These are phyloP conservation scores for Clarias magur DNA, from an alignment of 2,113 vertebrate species.

Conservation along the genomic window DNA sequence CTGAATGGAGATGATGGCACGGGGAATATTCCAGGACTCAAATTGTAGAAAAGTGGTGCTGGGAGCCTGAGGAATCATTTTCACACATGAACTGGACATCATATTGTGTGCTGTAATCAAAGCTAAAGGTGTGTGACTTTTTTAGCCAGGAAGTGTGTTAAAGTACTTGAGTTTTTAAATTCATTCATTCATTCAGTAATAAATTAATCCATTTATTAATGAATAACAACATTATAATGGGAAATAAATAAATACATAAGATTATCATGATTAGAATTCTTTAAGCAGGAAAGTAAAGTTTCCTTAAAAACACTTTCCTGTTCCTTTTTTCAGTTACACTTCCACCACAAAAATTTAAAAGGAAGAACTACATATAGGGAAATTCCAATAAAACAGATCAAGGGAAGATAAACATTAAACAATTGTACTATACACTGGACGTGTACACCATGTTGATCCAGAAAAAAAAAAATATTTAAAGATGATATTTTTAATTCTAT, in stretches of 20 bases:
- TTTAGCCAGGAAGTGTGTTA: too few species aligned
- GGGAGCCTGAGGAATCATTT: too few species aligned
- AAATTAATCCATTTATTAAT: too few species aligned
- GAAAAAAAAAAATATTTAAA: not conserved
- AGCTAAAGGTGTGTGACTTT: too few species aligned
- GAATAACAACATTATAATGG: too few species aligned
- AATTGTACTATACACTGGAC: not conserved
- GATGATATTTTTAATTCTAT: not conserved
- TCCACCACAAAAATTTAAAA: not conserved
- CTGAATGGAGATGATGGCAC: too few species aligned
- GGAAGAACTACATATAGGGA: not conserved
- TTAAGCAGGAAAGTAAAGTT: not conserved
- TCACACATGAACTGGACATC: too few species aligned
- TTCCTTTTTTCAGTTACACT: not conserved
- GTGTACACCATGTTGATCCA: not conserved
- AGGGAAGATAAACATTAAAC: not conserved
- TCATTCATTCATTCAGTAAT: too few species aligned
- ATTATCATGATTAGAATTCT: not conserved
- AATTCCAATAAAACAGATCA: not conserved
- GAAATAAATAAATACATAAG: not conserved
- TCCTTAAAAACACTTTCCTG: not conserved
- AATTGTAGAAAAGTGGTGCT: too few species aligned
- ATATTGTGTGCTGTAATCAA: too few species aligned
- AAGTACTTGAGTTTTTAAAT: too few species aligned
- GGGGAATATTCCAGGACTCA: too few species aligned